These are phyloP conservation scores for Marmota flaviventris DNA, from an alignment of 2,113 vertebrate species.

Conservation along the genomic window DNA sequence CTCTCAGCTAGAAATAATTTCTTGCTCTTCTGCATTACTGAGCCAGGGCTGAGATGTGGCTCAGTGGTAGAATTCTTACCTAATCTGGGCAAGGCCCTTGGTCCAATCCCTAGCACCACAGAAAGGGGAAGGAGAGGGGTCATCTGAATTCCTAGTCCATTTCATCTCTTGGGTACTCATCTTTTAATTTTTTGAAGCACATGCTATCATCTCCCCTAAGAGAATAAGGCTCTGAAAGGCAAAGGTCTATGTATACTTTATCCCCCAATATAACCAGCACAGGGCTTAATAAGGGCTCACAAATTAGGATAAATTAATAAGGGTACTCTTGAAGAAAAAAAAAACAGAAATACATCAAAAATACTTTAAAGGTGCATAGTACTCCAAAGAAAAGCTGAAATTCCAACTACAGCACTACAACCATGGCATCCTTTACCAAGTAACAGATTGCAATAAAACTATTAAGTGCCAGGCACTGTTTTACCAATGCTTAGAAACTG, in stretches of 20 bases:
- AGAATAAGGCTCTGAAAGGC: slow-evolving; percentile 3
- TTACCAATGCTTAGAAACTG: not conserved
- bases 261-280: not conserved
- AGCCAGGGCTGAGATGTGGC: not conserved
- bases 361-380: not conserved
- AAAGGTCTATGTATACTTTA: slow-evolving; percentile 9
- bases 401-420: slow-evolving; percentile 12
- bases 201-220: not conserved
- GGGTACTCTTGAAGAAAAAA: not conserved
- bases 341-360: slow-evolving; percentile 46
- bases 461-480: not conserved
- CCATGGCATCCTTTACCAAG: not conserved
- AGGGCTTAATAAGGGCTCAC: slow-evolving; percentile 17
- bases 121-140: too few relatives aligned
- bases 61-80: too few relatives aligned
- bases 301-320: slow-evolving; percentile 50
- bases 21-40: not conserved
- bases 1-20: slow-evolving; percentile 45
- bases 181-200: not conserved
- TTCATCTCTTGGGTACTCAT: slow-evolving; percentile 39
- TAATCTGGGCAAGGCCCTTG: too few relatives aligned
- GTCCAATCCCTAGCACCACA: too few relatives aligned
- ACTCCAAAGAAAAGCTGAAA: slow-evolving; percentile 44
- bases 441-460: not conserved
- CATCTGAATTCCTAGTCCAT: not conserved